Base-by-base conservation (phyloP, 2,797 vertebrate genomes). In the Hoplostethus mediterraneus region DNA sequence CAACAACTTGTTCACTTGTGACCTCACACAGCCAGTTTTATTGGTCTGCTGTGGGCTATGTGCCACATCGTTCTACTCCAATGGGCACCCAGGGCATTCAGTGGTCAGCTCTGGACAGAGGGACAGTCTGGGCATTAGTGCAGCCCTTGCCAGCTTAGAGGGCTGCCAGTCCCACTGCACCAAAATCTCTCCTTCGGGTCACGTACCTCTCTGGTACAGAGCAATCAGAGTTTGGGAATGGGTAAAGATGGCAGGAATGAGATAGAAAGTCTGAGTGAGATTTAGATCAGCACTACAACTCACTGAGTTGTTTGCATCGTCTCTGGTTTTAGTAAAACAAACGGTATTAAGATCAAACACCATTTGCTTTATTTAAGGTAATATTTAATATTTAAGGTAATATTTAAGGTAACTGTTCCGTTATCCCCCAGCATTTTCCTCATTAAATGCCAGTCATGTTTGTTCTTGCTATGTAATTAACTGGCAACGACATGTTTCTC, bases 381-480 rank as follows among this genome's bases (percentile, higher is more conserved):
- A 77, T 72, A 9, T 58, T 57, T 45, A 71, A 40, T n/a, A n/a
- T n/a, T n/a, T 14, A 63, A 62, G 62, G 17, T 66, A 73, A 77
- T 72, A 9, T 58, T 57, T 45, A 71, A 40, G 16, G 69, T 67
- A 82, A 84, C 81, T 86, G 48, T 79, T 78, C 53, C 54, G 31
- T 84, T 81, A 81, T 88, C 73, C 71, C 14, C 72, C 68, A 62
- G 79, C 54, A 7, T 73, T 81, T 75, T 79, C 75, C 88, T 91
- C 76, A 90, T 93, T 94, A 93, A 91, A 94, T 93, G 90, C 84
- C 85, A 92, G 90, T 92, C 91, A 89, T 89, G 92, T 91, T 89
- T 93, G 73, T 84, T 88, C 88, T 87, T 71, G 84, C 80, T 77
- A 56, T 91, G 87, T 90, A 90, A 93, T 94, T 92, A 91, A 92